Conservation (phyloP, 2,888 invertebrate species). For the Candidula unifasciata region DNA sequence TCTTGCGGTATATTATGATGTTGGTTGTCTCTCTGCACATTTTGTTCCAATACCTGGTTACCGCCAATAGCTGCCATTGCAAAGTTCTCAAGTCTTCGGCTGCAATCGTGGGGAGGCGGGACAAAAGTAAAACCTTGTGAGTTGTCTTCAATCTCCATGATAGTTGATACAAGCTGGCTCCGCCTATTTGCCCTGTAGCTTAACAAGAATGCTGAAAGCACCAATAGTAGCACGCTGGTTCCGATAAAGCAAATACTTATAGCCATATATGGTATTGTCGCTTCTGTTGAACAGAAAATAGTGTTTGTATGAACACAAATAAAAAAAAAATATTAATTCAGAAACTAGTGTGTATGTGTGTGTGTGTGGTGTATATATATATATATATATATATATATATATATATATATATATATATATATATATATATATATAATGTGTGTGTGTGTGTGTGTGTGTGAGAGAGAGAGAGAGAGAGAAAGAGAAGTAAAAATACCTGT, state of each 20-base stretch:
- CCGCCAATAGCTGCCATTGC: background rate
- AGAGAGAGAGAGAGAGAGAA: too few relatives aligned
- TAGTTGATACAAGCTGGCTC: background rate
- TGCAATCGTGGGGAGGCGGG: conserved; percentile 9
- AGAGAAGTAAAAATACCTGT: too few relatives aligned
- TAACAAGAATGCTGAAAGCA: background rate
- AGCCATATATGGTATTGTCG: background rate
- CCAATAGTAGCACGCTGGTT: background rate
- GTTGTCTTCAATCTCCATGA: background rate
- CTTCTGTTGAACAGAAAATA: background rate
- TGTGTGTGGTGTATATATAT: too few relatives aligned
- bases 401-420: too few relatives aligned
- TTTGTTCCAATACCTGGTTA: background rate
- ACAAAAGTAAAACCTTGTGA: background rate
- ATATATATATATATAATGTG: too few relatives aligned
- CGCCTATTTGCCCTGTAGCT: background rate
- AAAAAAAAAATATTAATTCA: background rate
- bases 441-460: too few relatives aligned
- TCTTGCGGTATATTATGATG: background rate
- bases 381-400: too few relatives aligned
- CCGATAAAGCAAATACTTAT: background rate
- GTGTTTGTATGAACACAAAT: background rate
- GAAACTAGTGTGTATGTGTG: too few relatives aligned
- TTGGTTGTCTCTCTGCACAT: background rate
- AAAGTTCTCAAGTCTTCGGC: background rate